Evolutionary conservation across 1,140 invertebrate genomes (phyloP).

Genomic region (Oryzaephilus surinamensis): DNA sequence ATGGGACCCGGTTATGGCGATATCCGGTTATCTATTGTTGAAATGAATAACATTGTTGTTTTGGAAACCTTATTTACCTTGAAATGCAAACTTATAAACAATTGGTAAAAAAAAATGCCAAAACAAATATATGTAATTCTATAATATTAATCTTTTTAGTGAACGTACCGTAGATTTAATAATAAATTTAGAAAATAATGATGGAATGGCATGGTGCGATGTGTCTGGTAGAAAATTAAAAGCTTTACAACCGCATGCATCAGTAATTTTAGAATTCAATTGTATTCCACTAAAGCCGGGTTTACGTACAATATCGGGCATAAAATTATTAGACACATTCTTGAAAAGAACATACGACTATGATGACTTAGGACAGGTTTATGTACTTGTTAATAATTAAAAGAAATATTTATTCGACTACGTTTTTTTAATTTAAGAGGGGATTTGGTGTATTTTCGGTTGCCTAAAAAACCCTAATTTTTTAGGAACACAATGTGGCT

Average conservation of each 20-base stretch:
- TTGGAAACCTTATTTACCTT: constrained; percentile 75
- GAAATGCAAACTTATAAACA: constrained; percentile 76
- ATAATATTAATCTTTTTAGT: constrained; percentile 43
- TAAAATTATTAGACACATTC: constrained; percentile 78
- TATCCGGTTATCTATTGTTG: constrained; percentile 68
- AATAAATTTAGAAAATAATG: constrained; percentile 62
- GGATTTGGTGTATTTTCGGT: too few relatives aligned
- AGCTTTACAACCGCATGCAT: constrained; percentile 60
- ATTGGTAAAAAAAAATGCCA: constrained; percentile 59
- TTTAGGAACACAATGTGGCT: too few relatives aligned
- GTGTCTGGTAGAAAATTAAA: constrained; percentile 74
- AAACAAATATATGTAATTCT: too few relatives aligned
- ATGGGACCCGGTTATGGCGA: constrained; percentile 84
- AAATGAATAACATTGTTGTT: constrained; percentile 69
- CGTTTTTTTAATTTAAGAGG: too few relatives aligned
- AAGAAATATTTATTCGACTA: too few relatives aligned
- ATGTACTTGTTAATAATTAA: constrained; percentile 46
- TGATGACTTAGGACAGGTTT: constrained; percentile 86
- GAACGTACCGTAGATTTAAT: constrained; percentile 78
- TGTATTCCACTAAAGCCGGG: constrained; percentile 73
- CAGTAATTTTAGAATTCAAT: constrained; percentile 59
- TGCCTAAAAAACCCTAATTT: too few relatives aligned
- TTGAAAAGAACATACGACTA: constrained; percentile 85
- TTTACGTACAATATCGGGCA: constrained; percentile 75
- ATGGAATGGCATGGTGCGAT: constrained; percentile 74